Evolutionary conservation across 1,140 invertebrate species (phyloP), one percentile per base, ranked within the genome.

Genomic region (Wasmannia auropunctata): DNA sequence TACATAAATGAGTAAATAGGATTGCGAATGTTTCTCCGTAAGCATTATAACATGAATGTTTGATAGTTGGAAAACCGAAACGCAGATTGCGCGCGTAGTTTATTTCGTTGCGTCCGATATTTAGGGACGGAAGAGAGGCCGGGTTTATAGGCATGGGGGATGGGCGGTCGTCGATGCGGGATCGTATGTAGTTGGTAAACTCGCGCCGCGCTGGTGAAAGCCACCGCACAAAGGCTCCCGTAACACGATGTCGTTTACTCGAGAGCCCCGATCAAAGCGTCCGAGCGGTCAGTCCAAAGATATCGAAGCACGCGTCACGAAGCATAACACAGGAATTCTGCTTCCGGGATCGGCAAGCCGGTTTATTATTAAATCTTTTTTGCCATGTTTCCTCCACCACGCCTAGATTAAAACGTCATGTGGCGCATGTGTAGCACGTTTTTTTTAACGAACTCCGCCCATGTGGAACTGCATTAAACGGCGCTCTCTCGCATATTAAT

Each of bases 241-340:
- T 58, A 83, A 83, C 51, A 83, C 79, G 51, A 83, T 83, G 79
- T 83, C 79, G 79, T 83, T 83, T 83, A 72, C 79, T 83, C 79
- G 51, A 83, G 79, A 72, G 67, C 37, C 14, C 51, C 79, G 67
- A 74, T 83, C 79, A 83, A 83, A 83, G 79, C 79, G 54, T 60
- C 28, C 67, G 40, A 83, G 51, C 67, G 79, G 79, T 74, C 79
- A 72, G 79, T 83, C 77, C 79, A 74, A 83, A 83, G 79, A 83
- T 83, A 83, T 74, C 67, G 79, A 72, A 54, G 37, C 37, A 72
- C 37, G 79, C 79, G 67, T 83, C 79, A 43, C 37, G 51, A 46
- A 83, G 79, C 79, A 69, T 83, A 58, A 83, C 67, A 74, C 40
- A 46, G 79, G 51, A 83, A 83, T 83, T 83, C 70, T 58, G 79